These are phyloP conservation scores for Anabacerthia variegaticeps DNA, from an alignment of 2,797 vertebrate species.

Conservation along the genomic window DNA sequence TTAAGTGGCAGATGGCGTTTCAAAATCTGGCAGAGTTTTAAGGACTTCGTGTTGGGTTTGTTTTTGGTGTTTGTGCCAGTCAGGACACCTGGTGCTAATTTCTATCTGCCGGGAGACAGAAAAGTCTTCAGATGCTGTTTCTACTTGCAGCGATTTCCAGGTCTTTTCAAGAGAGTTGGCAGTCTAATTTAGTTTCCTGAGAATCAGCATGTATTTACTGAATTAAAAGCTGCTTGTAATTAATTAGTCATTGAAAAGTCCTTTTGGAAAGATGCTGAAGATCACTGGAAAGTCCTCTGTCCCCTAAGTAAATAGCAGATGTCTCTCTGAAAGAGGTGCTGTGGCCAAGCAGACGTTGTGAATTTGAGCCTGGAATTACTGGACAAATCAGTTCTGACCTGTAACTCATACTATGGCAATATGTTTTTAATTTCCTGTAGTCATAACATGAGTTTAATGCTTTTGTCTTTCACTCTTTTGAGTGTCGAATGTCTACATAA, in stretches of 20 bases:
- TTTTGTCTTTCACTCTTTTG: background rate
- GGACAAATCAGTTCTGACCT: background rate
- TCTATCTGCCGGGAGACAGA: background rate
- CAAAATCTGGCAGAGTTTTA: conserved; percentile 33
- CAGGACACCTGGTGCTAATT: conserved; percentile 17
- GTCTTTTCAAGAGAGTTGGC: background rate
- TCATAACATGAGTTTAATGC: background rate
- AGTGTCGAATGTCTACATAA: background rate
- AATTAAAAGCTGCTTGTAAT: conserved; percentile 41
- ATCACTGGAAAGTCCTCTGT: background rate
- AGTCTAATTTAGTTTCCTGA: background rate
- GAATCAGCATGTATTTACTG: background rate
- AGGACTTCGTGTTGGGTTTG: conserved; percentile 2
- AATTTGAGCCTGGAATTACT: background rate
- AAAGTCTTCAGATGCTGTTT: background rate
- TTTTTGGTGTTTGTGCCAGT: background rate
- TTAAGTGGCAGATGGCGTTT: conserved; percentile 28
- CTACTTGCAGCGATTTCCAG: background rate
- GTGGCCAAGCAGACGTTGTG: conserved; percentile 12
- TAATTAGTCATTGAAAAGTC: conserved; percentile 9
- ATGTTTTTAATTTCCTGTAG: background rate
- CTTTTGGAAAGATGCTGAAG: background rate
- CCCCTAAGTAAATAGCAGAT: background rate
- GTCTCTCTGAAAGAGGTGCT: background rate
- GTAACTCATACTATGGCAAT: background rate